Evolutionary conservation across 2,888 invertebrate genomes (phyloP).

Genomic region (Meloe dianella): DNA sequence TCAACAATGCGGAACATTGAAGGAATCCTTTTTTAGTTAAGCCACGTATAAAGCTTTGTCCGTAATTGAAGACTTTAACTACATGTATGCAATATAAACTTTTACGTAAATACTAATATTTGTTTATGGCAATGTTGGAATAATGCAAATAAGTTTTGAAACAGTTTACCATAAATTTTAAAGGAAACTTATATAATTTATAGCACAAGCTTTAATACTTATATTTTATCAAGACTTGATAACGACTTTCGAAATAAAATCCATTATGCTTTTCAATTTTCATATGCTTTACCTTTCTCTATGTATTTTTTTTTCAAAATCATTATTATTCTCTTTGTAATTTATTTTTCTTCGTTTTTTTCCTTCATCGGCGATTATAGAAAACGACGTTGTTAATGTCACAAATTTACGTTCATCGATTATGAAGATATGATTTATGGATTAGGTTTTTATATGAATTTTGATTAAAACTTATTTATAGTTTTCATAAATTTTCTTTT

Average conservation of each 20-base stretch:
- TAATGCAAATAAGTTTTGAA: constrained; percentile 34
- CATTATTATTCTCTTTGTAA: background rate
- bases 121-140: constrained; percentile 28
- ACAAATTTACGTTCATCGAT: constrained; percentile 7
- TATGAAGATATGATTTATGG: constrained; percentile 1
- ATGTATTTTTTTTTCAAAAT: background rate
- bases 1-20: constrained; percentile 3
- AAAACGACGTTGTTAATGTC: constrained; percentile 10
- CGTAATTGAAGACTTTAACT: constrained; percentile 11
- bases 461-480: constrained; percentile 9
- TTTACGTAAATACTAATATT: constrained; percentile 29
- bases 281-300: background rate
- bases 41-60: constrained; percentile 7
- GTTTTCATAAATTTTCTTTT: constrained; percentile 8
- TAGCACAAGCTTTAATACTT: constrained; percentile 13
- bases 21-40: constrained; percentile 2
- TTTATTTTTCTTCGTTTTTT: background rate
- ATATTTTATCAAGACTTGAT: constrained; percentile 6
- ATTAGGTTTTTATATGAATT: constrained; percentile 7
- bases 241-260: constrained; percentile 1
- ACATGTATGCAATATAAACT: constrained; percentile 31
- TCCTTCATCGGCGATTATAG: background rate
- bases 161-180: constrained; percentile 34
- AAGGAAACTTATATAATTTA: constrained; percentile 21
- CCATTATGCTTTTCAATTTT: background rate